Base-by-base conservation (phyloP, 2,113 vertebrate species). In the Oreochromis aureus region DNA sequence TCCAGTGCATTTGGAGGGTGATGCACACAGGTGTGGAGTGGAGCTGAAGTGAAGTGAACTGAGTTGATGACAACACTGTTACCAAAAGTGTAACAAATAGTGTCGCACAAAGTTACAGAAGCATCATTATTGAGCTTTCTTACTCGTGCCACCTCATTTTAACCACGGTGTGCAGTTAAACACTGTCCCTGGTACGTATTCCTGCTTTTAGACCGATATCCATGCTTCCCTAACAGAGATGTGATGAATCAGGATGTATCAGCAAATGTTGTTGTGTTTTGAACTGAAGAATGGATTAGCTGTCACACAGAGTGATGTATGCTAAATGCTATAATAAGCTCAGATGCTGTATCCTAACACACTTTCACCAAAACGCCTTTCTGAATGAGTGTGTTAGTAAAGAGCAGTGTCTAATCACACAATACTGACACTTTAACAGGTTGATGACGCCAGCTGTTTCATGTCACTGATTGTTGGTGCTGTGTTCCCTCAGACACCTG, bases 401-500 rank as follows among this genome's bases (percentile, higher is more conserved):
- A 73, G 41, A 73, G 22, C 69, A 18, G 22, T 2, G 22, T 48
- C 44, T 48, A 18, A 48, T 48, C 22, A 1, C 13, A 48, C 15
- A 48, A 30, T 11, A 22, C 7, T 18, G 8, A 19, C 58, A 36
- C 69, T 5, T 2, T 46, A 5, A 18, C 69, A 48, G 41, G 44
- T 19, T 7, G 24, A 10, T 76, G 44, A 51, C 16, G 3, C 24
- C 16, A 19, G 16, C 44, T 12, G 44, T 32, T 19, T 6, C 24
- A 7, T 12, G 24, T 51, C 15, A 19, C 13, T 69, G 15, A 61
- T 27, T 10, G 41, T 10, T 79, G 46, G 24, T 81, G 4, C 27
- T 84, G 27, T 89, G n/a, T 82, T 66, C 48, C 73, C 46, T 88
- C 93, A 99, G 98, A 93, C 98, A 99, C 91, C 96, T 99, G 91